These are phyloP conservation scores for Lordiphosa clarofinis DNA, from an alignment of 1,140 invertebrate species.

Conservation along the genomic window DNA sequence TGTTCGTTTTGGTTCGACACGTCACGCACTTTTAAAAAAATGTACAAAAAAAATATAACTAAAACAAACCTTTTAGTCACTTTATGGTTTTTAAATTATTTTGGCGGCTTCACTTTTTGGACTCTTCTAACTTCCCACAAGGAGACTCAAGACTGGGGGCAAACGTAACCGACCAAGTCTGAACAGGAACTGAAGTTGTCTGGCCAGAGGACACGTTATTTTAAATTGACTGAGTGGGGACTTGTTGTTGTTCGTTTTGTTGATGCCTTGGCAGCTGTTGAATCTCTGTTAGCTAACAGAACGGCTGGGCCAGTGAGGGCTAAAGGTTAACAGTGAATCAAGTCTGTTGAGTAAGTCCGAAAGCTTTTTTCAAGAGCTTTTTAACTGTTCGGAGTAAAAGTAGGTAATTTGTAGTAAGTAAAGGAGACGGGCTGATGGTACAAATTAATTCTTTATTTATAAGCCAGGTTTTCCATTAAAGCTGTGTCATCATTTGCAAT, in stretches of 20 bases:
- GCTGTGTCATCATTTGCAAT: no score
- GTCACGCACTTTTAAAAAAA: conserved; percentile 42
- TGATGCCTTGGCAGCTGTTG: conserved; percentile 11
- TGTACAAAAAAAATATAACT: conserved; percentile 12
- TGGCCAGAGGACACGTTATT: conserved; percentile 43
- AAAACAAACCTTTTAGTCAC: conserved; percentile 6
- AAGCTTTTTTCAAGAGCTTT: conserved; percentile 12
- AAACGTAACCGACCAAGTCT: conserved; percentile 68
- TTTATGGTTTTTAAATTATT: conserved; percentile 4
- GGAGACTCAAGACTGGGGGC: conserved; percentile 37
- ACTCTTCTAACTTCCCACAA: conserved; percentile 19
- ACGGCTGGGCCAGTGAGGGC: not conserved
- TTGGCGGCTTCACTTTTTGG: conserved; percentile 10
- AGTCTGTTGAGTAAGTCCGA: conserved; percentile 8
- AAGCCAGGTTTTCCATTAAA: no score
- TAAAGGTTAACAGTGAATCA: no score
- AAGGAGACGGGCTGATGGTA: no score
- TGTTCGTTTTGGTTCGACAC: no score
- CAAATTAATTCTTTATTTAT: no score
- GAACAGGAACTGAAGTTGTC: conserved; percentile 65
- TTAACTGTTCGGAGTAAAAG: conserved; percentile 1
- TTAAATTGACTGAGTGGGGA: conserved; percentile 30
- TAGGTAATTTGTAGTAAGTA: no score
- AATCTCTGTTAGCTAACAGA: conserved; percentile 1
- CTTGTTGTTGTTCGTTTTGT: conserved; percentile 31